Base-by-base conservation (phyloP, 2,888 invertebrate species). In the Drosophila eohydei region DNA sequence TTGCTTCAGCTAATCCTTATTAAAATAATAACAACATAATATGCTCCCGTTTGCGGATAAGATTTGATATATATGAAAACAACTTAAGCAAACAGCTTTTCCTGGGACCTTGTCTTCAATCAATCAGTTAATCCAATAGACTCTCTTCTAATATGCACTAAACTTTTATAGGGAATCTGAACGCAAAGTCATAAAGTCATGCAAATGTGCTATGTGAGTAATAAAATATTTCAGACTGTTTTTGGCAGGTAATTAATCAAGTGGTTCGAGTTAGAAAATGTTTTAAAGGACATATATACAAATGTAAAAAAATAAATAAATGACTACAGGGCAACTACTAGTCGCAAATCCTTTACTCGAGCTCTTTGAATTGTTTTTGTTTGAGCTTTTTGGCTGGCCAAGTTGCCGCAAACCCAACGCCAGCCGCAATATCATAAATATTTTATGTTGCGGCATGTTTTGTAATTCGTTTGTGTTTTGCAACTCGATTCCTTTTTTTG, bases 381-480 rank as follows among this genome's bases (percentile, higher is more conserved):
- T 73, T 30, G 40, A 62, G 54, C 59, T 59, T 60, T 70, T 74
- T 63, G 52, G 70, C 50, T 60, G 26, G 52, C 50, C 30, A 78
- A 78, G 65, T 74, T 71, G 63, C 60, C 66, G 65, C 74, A 71
- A 63, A 54, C 70, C 50, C 71, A 65, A 60, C 44, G 62, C 41
- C 26, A 62, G 51, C 84, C 84, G 83, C 84, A 84, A 78, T 70
- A 86, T 86, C 81, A 86, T 88, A 85, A 88, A 85, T 85, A 86
- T 83, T 85, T 88, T 81, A 85, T 83, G 69, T 78, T 85, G 83
- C 72, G 83, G 88, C 71, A 69, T 60, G 78, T 67, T 71, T 78
- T 78, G 59, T 66, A 65, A 66, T 78, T 69, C 48, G 71, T 54
- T 72, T 58, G 73, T 68, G 67, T 61, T 60, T 67, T 67, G 73